These are phyloP conservation scores for Petrocephalus sullivani DNA, from an alignment of 2,797 vertebrate genomes.

Conservation along the genomic window DNA sequence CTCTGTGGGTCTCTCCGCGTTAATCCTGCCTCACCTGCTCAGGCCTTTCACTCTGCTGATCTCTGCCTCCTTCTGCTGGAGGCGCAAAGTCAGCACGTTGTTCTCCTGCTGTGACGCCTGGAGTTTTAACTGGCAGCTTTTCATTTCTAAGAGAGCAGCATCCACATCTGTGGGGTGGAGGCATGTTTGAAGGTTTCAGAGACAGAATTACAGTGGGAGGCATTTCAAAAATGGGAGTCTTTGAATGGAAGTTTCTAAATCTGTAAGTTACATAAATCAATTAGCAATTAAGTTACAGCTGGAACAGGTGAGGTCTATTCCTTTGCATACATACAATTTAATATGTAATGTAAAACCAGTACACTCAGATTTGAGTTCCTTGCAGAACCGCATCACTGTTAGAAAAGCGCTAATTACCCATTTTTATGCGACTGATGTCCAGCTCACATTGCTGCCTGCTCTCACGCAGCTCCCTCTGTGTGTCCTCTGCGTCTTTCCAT, in stretches of 20 bases:
- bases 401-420: conserved; percentile 53
- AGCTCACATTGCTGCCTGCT: conserved; percentile 61
- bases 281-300: not conserved
- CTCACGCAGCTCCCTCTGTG: conserved; percentile 61
- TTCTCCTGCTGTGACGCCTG: conserved; percentile 70
- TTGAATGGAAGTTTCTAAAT: not conserved
- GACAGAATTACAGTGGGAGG: not conserved
- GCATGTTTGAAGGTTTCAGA: not conserved
- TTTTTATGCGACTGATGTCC: conserved; percentile 56
- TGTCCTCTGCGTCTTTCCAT: conserved; percentile 56
- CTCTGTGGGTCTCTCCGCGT: not conserved
- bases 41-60: conserved; percentile 62
- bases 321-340: not conserved
- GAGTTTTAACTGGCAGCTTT: conserved; percentile 60
- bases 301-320: not conserved
- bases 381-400: not conserved
- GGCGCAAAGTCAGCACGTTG: conserved; percentile 59
- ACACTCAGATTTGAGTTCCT: not conserved
- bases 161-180: conserved; percentile 49
- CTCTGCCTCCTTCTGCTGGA: conserved; percentile 72
- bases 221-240: not conserved
- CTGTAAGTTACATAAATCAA: not conserved
- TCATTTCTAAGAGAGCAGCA: conserved; percentile 61
- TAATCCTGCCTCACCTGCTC: conserved; percentile 56
- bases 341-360: not conserved